Conservation (phyloP, 35 echinoderm and acorn worm genomes). For the Lytechinus variegatus region DNA sequence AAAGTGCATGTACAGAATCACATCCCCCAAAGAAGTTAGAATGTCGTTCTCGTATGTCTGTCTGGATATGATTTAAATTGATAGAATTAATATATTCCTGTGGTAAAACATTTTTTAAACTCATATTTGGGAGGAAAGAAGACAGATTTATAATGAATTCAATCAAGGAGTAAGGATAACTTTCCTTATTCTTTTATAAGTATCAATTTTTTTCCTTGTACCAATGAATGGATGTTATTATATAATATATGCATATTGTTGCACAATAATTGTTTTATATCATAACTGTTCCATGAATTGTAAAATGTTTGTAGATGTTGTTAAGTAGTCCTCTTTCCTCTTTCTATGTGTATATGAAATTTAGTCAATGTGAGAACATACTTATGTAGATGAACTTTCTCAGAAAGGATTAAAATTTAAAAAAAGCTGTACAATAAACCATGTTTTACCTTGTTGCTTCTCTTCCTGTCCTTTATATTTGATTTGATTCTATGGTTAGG, state of each 20-base stretch:
- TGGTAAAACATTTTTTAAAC: conserved; percentile 8
- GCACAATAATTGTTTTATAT: conserved; percentile 45
- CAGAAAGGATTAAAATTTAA: conserved; percentile 47
- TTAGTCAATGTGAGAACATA: conserved; percentile 53
- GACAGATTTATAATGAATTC: not conserved
- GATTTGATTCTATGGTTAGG: not conserved
- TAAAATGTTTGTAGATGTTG: conserved; percentile 46
- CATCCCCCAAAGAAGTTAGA: not conserved
- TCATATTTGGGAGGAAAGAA: not conserved
- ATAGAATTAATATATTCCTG: conserved; percentile 44
- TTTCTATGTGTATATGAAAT: conserved; percentile 45
- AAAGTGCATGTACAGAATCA: conserved; percentile 6
- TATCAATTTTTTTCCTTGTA: not conserved
- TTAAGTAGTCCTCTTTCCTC: conserved; percentile 46
- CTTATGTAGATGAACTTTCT: conserved; percentile 59
- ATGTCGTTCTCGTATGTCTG: not conserved
- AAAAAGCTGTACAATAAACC: conserved; percentile 54
- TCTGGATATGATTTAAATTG: conserved; percentile 15
- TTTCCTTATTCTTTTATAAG: conserved; percentile 15
- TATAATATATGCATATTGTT: conserved; percentile 46
- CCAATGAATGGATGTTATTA: conserved; percentile 15
- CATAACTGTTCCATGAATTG: conserved; percentile 40
- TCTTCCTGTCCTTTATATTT: not conserved
- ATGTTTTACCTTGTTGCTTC: not conserved
- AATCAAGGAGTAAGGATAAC: not conserved